Evolutionary conservation across 2,797 vertebrate genomes (phyloP).

Genomic region (Tamandua tetradactyla): DNA sequence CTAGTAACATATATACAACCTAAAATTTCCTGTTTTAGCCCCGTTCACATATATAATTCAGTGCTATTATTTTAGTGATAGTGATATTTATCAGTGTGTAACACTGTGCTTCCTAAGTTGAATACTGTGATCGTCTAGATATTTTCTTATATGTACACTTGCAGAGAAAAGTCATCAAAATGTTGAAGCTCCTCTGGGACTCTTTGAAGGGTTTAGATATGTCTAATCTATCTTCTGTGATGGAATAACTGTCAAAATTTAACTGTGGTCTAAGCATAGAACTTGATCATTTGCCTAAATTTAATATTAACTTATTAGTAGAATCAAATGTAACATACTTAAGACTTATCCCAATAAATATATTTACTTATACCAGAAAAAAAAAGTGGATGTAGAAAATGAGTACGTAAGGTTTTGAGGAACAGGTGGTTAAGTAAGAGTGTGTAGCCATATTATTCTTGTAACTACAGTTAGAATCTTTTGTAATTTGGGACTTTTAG

Average conservation of each 20-base stretch:
- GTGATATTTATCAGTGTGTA: constrained; percentile 12
- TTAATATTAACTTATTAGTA: constrained; percentile 53
- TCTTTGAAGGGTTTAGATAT: constrained; percentile 15
- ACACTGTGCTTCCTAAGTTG: constrained; percentile 12
- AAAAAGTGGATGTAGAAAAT: constrained; percentile 24
- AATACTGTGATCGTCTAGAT: constrained; percentile 26
- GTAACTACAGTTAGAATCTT: constrained; percentile 25
- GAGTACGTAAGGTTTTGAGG: not conserved
- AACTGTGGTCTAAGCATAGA: constrained; percentile 17
- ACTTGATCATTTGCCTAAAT: constrained; percentile 9
- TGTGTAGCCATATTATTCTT: constrained; percentile 8
- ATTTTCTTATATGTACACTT: not conserved
- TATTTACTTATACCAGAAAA: constrained; percentile 1
- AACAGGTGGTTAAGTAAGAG: not conserved
- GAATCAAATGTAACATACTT: constrained; percentile 43
- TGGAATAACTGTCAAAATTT: constrained; percentile 27
- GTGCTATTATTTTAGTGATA: not conserved
- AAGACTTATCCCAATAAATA: constrained; percentile 41
- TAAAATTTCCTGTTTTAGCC: too few species aligned
- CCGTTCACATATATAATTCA: too few species aligned
- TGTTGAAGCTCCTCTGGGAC: constrained; percentile 11
- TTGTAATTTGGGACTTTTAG: constrained; percentile 32
- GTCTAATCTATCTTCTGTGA: constrained; percentile 16
- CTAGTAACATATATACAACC: too few species aligned
- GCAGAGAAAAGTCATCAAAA: constrained; percentile 42